phyloP scores from a whole-genome alignment of 2,113 vertebrate species.

The Capra hircus region DNA sequence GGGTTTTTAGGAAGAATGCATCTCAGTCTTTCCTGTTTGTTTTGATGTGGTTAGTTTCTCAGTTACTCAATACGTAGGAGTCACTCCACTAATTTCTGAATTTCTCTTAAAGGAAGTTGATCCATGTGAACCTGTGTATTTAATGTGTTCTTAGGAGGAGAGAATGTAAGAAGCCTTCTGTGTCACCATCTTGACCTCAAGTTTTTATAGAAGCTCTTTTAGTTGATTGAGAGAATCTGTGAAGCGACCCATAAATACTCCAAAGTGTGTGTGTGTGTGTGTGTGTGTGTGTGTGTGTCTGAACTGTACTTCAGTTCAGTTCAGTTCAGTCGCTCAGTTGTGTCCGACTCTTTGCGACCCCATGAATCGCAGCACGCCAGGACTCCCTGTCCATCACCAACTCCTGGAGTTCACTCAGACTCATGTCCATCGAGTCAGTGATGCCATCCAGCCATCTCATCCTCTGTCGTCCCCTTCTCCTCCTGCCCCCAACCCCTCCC shows the following conservation, averaged over 20 bases:
- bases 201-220: not conserved
- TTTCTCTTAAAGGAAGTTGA: not conserved
- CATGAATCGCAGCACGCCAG: too few species aligned
- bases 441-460: too few species aligned
- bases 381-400: too few species aligned
- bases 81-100: not conserved
- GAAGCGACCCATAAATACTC: not conserved
- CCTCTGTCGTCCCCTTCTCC: too few species aligned
- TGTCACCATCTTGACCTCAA: not conserved
- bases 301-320: not conserved
- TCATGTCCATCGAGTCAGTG: too few species aligned
- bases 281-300: not conserved
- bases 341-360: too few species aligned
- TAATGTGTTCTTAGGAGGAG: not conserved
- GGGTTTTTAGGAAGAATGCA: not conserved
- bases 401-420: too few species aligned
- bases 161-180: not conserved
- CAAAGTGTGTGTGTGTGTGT: not conserved
- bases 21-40: not conserved
- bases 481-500: too few species aligned
- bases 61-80: not conserved
- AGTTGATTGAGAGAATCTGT: not conserved
- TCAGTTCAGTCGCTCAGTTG: too few species aligned
- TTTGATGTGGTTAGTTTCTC: not conserved
- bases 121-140: not conserved